Conservation (phyloP, 1,140 invertebrate genomes). For the Drosophila ogumai region DNA sequence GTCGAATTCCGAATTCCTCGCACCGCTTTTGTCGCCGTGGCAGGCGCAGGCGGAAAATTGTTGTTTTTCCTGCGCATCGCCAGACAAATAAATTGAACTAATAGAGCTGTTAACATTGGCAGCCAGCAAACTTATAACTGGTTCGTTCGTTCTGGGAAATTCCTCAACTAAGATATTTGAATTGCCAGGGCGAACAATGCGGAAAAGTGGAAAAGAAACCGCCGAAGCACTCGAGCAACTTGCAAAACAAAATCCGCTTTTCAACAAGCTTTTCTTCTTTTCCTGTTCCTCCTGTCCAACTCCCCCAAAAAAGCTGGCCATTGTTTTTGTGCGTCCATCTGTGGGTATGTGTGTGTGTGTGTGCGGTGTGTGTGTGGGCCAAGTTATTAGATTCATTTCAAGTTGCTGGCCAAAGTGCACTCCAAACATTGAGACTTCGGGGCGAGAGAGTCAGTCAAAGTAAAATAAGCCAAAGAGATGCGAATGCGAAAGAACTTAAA, state of each 20-base stretch:
- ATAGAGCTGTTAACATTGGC: conserved; percentile 80
- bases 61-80: conserved; percentile 35
- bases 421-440: conserved; percentile 66
- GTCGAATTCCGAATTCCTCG: conserved; percentile 59
- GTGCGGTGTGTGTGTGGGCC: conserved; percentile 32
- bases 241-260: conserved; percentile 72
- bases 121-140: conserved; percentile 64
- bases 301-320: conserved; percentile 17
- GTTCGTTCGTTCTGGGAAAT: conserved; percentile 39
- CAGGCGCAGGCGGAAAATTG: conserved; percentile 39
- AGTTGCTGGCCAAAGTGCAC: conserved; percentile 78
- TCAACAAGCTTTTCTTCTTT: conserved; percentile 25
- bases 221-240: conserved; percentile 72
- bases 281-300: neutral
- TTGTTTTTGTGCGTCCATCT: conserved; percentile 46
- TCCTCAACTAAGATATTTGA: conserved; percentile 77
- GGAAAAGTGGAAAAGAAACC: conserved; percentile 58
- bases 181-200: conserved; percentile 67
- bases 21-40: conserved; percentile 62
- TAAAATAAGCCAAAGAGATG: conserved; percentile 61
- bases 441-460: conserved; percentile 69
- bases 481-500: conserved; percentile 44
- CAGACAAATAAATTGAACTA: conserved; percentile 83
- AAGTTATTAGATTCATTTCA: conserved; percentile 84
- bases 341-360: conserved; percentile 10